Percentiles rank a stretch among this genome's conserved stretches.
phyloP scores from a whole-genome alignment of 2,888 invertebrate species.

The Siphonodentalium dalli region DNA sequence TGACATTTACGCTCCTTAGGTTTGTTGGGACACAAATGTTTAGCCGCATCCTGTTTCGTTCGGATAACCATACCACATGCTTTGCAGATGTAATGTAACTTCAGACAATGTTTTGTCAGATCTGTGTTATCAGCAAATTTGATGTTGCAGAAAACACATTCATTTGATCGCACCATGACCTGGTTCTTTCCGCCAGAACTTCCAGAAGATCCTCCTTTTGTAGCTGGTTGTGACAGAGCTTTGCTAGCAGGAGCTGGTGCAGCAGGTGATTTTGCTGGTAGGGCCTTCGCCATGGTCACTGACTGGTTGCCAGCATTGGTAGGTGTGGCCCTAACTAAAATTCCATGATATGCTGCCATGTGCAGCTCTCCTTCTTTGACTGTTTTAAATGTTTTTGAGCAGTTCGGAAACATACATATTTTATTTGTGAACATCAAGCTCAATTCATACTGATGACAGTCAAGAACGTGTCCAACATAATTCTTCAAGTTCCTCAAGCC shows the following conservation, averaged over 20 bases:
- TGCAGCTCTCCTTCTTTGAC: conserved; percentile 45
- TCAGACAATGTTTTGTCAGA: conserved; percentile 51
- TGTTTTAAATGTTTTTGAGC: conserved; percentile 43
- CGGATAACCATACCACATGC: conserved; percentile 57
- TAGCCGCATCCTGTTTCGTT: conserved; percentile 37
- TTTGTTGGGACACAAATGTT: conserved; percentile 45
- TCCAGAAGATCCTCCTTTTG: background rate
- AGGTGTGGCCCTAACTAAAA: conserved; percentile 40
- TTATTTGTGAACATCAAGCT: conserved; percentile 38
- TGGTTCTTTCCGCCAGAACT: background rate
- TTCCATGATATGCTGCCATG: conserved; percentile 47
- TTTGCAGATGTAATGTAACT: conserved; percentile 51
- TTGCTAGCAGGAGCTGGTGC: conserved; percentile 8
- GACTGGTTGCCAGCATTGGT: conserved; percentile 8
- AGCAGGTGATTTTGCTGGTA: conserved; percentile 3
- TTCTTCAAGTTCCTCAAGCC: conserved; percentile 31
- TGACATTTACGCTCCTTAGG: conserved; percentile 38
- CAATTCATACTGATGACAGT: conserved; percentile 36
- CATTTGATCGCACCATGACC: conserved; percentile 37
- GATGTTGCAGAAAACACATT: conserved; percentile 53
- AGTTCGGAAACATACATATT: conserved; percentile 50
- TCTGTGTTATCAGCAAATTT: conserved; percentile 55
- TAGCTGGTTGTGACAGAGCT: conserved; percentile 5
- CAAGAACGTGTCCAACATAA: conserved; percentile 35
- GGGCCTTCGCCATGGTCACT: background rate